These are phyloP conservation scores for Cephus runcator DNA, from an alignment of 2,888 invertebrate species.

Conservation along the genomic window DNA sequence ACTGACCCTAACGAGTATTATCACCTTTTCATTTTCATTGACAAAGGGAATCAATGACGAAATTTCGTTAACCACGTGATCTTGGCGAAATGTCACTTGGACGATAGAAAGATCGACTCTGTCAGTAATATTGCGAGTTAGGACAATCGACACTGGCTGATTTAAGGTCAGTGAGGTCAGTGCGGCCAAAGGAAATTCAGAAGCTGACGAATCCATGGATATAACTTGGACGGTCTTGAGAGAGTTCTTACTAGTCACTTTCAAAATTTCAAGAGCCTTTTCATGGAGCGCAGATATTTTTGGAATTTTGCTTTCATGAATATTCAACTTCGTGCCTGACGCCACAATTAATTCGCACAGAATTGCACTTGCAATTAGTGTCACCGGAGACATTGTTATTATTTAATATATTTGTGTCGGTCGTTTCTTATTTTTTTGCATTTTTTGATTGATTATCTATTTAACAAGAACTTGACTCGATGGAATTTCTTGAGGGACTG, in stretches of 20 bases:
- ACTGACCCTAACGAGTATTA: background rate
- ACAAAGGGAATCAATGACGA: background rate
- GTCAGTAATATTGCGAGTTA: background rate
- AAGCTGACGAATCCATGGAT: background rate
- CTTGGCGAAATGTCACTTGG: background rate
- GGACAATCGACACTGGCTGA: background rate
- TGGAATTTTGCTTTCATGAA: background rate
- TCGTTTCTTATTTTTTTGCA: too few relatives aligned
- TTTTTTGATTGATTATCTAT: too few relatives aligned
- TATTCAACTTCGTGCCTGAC: background rate
- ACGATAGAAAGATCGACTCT: background rate
- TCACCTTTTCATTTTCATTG: background rate
- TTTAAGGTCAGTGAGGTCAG: background rate
- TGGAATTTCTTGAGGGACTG: background rate
- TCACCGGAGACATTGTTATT: background rate
- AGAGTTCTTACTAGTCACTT: background rate
- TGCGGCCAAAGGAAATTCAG: background rate
- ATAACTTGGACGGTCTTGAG: background rate
- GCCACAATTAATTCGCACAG: background rate
- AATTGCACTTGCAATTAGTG: background rate
- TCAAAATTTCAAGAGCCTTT: background rate
- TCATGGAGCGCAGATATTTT: background rate
- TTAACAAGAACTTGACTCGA: background rate
- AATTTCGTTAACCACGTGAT: background rate
- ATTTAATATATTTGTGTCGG: background rate